phyloP scores from a whole-genome alignment of 2,113 vertebrate genomes.

The Ptilonorhynchus violaceus region DNA sequence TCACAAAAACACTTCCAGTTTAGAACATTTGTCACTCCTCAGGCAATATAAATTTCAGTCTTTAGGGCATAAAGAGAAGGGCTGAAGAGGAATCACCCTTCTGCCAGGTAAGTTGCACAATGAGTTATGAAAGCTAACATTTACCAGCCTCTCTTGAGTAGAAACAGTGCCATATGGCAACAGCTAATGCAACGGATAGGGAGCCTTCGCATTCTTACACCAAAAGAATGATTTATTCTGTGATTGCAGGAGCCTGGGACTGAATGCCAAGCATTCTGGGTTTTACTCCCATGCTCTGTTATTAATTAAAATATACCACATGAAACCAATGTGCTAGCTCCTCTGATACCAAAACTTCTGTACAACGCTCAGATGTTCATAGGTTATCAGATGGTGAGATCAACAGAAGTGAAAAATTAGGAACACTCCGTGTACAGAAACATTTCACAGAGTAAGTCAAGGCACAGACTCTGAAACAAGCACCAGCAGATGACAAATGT shows the following conservation, averaged over 20 bases:
- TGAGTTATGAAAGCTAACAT: slow-evolving; percentile 43
- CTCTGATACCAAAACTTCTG: background rate
- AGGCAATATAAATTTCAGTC: background rate
- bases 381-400: slow-evolving; percentile 13
- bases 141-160: slow-evolving; percentile 18
- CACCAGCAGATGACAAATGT: background rate
- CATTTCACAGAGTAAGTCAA: background rate
- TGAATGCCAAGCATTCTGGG: slow-evolving; percentile 30
- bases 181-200: slow-evolving; percentile 34
- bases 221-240: slow-evolving; percentile 38
- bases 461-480: background rate
- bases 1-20: slow-evolving; percentile 2
- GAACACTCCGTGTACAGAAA: background rate
- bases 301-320: slow-evolving; percentile 34
- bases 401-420: background rate
- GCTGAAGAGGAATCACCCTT: slow-evolving; percentile 13
- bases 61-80: background rate
- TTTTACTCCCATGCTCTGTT: slow-evolving; percentile 13
- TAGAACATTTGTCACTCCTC: background rate
- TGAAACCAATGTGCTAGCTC: background rate
- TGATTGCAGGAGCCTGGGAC: slow-evolving; percentile 11
- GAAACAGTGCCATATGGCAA: slow-evolving; percentile 50
- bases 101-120: slow-evolving; percentile 43
- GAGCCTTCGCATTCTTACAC: slow-evolving; percentile 12
- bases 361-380: background rate